Evolutionary conservation across 2,888 invertebrate genomes (phyloP), one percentile per base, ranked within the genome.

Genomic region (Phasia obesa): DNA sequence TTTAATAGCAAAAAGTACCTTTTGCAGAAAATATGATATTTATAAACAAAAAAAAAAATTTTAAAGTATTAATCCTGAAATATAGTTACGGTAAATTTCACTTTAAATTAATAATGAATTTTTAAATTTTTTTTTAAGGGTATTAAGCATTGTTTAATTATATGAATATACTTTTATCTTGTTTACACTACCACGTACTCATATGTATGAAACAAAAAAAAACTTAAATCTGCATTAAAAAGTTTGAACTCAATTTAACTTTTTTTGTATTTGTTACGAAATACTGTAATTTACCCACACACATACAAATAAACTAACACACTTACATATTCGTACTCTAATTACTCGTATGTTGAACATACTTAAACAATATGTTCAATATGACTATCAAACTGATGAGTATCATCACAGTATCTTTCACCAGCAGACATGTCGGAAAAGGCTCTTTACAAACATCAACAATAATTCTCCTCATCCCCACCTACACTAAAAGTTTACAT

Each of bases 311-410:
- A 44, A 31, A 35, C 31, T 17, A 13, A 13, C 25, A 44, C 13
- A 65, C 17, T 23, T 38, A 44, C 44, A 65, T 49, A 35, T 35
- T 23, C 44, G 38, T 44, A 27, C 51, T 6, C 62, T 73, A 73
- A 73, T 62, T 73, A 62, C 73, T 51, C 59, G 59, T 78, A 70
- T 78, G 70, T 70, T 64, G 49, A 47, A 70, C 60, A 78, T 55
- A 70, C 70, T 76, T 67, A 49, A 67, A 76, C 76, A 76, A 76
- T 76, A 76, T 67, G 76, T 76, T 76, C 59, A 67, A 76, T 76
- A 67, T 67, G 70, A 71, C 62, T 78, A 49, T 62, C 78, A 64
- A 70, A 78, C 35, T 71, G 15, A 49, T 71, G 77, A 53, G 53
- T 35, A 77, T 55, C 60, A 64, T 38, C 59, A 71, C 27, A 44